A percentile compares a stretch with the other conserved stretches of the same genome.
Evolutionary conservation across 2,888 invertebrate genomes (phyloP).

Genomic region (Anoncus sp.): DNA sequence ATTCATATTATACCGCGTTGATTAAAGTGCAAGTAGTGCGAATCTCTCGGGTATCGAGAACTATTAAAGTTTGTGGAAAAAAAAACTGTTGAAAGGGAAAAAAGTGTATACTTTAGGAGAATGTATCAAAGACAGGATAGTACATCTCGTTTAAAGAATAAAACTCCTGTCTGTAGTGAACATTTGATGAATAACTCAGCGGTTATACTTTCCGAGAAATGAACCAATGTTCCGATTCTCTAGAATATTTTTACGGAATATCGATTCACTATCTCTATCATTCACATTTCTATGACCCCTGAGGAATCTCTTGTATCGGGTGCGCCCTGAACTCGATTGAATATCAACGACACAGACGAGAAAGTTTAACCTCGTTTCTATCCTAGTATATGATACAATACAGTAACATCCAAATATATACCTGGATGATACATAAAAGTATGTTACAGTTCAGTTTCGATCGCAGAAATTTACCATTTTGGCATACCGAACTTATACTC

Average conservation of each 20-base stretch:
- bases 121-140: background rate
- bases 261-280: conserved; percentile 13
- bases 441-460: too few relatives aligned
- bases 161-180: too few relatives aligned
- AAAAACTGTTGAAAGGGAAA: background rate
- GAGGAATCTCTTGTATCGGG: conserved; percentile 28
- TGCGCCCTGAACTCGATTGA: conserved; percentile 36
- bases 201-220: too few relatives aligned
- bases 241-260: conserved; percentile 40
- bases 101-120: background rate
- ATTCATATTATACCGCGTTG: conserved; percentile 19
- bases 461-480: too few relatives aligned
- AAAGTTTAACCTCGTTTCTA: conserved; percentile 1
- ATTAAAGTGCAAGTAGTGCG: conserved; percentile 27
- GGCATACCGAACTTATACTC: too few relatives aligned
- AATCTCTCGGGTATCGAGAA: conserved; percentile 7
- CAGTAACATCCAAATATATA: background rate
- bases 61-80: background rate
- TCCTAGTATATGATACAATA: background rate
- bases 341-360: background rate
- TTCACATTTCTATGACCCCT: conserved; percentile 8
- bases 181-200: background rate
- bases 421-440: too few relatives aligned
- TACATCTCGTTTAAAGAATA: background rate
- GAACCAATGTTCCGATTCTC: too few relatives aligned